These are phyloP conservation scores for Gambelia wislizenii DNA, from an alignment of 2,797 vertebrate species.

Conservation along the genomic window DNA sequence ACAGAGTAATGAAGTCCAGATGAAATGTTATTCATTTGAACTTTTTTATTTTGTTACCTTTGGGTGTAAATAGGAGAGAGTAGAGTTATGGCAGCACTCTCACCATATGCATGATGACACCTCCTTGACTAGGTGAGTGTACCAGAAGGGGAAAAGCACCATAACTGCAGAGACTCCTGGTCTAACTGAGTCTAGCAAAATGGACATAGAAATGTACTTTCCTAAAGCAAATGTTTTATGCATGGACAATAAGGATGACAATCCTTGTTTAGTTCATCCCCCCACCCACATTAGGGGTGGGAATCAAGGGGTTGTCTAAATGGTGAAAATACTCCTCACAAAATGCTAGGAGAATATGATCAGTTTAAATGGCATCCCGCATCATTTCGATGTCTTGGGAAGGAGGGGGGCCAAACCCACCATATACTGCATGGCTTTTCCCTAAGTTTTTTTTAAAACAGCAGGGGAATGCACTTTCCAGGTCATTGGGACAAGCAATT, in stretches of 20 bases:
- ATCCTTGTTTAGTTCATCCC: no score
- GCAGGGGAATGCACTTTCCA: no score
- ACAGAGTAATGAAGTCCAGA: conserved; percentile 22
- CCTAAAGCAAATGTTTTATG: not conserved
- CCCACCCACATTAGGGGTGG: no score
- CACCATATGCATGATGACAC: not conserved
- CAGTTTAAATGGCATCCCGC: no score
- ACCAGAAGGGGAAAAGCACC: not conserved
- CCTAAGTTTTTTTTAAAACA: no score
- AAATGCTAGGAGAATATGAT: no score
- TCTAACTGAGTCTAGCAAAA: not conserved
- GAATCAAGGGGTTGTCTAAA: no score
- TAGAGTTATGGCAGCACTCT: not conserved
- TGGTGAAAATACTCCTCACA: no score
- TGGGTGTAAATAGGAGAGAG: not conserved
- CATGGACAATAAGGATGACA: not conserved
- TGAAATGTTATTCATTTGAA: not conserved
- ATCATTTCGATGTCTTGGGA: no score
- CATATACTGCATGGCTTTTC: no score
- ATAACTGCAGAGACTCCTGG: not conserved
- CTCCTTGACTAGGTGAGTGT: not conserved
- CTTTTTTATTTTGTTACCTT: not conserved
- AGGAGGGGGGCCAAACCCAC: no score
- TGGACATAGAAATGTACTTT: not conserved
- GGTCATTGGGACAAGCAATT: no score